Percentiles rank a stretch among this genome's conserved stretches.
These are phyloP conservation scores for Lepisosteus oculatus DNA, from an alignment of 2,113 vertebrate genomes.

Conservation along the genomic window DNA sequence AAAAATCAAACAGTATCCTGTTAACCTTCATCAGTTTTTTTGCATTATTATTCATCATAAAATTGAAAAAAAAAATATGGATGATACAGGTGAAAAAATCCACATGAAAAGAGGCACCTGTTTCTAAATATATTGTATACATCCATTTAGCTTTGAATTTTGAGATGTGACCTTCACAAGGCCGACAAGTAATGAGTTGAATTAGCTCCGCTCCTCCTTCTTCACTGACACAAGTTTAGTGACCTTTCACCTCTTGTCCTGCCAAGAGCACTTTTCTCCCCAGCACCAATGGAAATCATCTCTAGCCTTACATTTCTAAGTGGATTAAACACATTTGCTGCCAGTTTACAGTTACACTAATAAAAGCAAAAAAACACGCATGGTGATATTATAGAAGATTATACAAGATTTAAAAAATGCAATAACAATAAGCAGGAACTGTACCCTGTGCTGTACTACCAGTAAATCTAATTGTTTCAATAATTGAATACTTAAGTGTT, in stretches of 20 bases:
- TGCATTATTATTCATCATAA: no score
- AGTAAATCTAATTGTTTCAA: not conserved
- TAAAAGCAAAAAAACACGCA: no score
- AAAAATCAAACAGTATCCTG: no score
- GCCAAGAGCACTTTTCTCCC: not conserved
- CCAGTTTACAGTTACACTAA: no score
- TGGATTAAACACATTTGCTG: no score
- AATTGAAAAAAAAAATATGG: not conserved
- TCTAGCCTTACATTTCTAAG: no score
- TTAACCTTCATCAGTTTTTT: no score
- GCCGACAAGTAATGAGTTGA: not conserved
- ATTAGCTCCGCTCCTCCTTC: not conserved
- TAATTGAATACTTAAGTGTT: not conserved
- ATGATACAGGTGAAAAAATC: not conserved
- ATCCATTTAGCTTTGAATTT: not conserved
- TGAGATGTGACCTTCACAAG: not conserved
- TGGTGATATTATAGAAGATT: no score
- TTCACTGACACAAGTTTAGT: not conserved
- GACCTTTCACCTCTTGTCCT: not conserved
- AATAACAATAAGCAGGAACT: no score
- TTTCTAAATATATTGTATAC: not conserved
- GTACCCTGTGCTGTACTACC: no score
- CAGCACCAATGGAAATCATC: not conserved
- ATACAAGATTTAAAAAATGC: no score
- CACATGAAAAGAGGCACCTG: not conserved